These are phyloP conservation scores for Neofelis nebulosa DNA, from an alignment of 2,113 vertebrate genomes.

Conservation along the genomic window DNA sequence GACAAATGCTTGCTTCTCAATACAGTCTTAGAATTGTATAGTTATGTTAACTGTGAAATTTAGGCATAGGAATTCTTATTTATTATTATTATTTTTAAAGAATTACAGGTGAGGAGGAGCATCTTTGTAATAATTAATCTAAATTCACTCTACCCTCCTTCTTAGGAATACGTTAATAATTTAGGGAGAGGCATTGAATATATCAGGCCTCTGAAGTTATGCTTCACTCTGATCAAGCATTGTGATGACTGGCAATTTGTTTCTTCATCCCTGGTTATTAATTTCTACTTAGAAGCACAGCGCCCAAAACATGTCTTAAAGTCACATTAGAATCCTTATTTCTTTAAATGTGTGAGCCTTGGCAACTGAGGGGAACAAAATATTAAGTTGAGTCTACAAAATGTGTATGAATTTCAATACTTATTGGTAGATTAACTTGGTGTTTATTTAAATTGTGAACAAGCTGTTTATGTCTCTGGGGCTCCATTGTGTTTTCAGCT, in stretches of 20 bases:
- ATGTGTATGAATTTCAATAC: constrained; percentile 6
- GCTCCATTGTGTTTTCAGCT: background rate
- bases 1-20: background rate
- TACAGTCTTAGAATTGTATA: background rate
- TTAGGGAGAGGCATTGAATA: background rate
- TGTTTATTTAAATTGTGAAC: background rate
- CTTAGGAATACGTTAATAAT: constrained; percentile 31
- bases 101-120: background rate
- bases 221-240: background rate
- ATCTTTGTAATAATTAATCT: background rate
- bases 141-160: background rate
- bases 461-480: background rate
- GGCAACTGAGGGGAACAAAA: constrained; percentile 10
- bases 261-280: constrained; percentile 30
- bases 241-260: background rate
- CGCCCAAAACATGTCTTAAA: background rate
- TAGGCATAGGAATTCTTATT: background rate
- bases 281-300: constrained; percentile 50
- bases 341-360: background rate
- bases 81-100: background rate
- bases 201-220: background rate
- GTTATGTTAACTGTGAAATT: background rate
- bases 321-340: background rate
- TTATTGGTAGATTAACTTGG: background rate
- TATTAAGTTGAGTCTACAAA: background rate